phyloP scores from a whole-genome alignment of 2,113 vertebrate genomes.

The Thunnus maccoyii region DNA sequence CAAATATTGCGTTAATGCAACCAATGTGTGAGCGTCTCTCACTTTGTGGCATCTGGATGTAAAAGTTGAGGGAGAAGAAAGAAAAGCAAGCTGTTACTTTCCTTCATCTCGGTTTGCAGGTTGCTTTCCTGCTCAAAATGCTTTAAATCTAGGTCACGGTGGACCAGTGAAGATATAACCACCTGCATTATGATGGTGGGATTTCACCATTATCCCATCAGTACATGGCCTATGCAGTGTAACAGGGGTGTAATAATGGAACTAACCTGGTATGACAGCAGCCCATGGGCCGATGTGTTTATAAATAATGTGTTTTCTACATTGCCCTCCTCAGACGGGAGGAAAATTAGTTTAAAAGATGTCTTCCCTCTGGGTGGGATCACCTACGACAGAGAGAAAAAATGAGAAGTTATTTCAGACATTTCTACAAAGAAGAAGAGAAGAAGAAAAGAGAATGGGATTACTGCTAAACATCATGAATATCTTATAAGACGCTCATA shows the following conservation, averaged over 20 bases:
- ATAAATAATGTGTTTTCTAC: conserved; percentile 98
- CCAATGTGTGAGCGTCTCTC: neutral
- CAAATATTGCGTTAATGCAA: neutral
- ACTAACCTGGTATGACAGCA: conserved; percentile 91
- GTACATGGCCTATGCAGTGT: neutral
- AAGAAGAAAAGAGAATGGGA: neutral
- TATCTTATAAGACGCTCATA: neutral
- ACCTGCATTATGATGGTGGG: neutral
- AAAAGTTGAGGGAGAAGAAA: neutral
- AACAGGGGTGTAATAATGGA: neutral
- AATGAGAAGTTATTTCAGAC: neutral
- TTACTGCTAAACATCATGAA: neutral
- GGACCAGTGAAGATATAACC: too few relatives aligned
- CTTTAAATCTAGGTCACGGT: too few relatives aligned
- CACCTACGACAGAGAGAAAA: conserved; percentile 83
- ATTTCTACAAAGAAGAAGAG: conserved; percentile 3
- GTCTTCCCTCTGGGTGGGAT: conserved; percentile 95
- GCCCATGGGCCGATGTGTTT: conserved; percentile 96
- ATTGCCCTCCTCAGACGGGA: conserved; percentile 94
- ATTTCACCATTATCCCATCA: neutral
- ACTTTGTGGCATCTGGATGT: neutral
- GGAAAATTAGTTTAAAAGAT: conserved; percentile 96
- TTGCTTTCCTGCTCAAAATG: too few relatives aligned
- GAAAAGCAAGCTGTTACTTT: too few relatives aligned
- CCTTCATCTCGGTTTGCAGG: too few relatives aligned